Conservation (phyloP, 1,140 invertebrate species). For the Drosophila ogumai region DNA sequence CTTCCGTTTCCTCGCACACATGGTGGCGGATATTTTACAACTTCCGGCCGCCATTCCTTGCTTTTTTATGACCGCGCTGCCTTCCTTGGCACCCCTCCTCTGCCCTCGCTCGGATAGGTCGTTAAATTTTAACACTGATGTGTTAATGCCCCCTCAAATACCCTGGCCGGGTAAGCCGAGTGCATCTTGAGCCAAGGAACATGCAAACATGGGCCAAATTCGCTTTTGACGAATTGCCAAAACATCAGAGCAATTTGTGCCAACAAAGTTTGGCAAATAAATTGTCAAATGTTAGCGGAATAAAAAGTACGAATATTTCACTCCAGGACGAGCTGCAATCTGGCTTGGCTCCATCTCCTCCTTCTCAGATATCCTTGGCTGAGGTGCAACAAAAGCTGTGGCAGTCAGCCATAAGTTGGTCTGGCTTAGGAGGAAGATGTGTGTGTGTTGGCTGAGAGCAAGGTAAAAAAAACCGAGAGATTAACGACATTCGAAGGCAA, state of each 20-base stretch:
- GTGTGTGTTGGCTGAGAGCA: not conserved
- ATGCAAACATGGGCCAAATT: constrained; percentile 46
- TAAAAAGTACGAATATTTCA: constrained; percentile 52
- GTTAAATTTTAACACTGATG: constrained; percentile 81
- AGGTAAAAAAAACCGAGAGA: not conserved
- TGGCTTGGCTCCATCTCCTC: constrained; percentile 4
- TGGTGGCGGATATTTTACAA: constrained; percentile 74
- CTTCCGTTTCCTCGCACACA: constrained; percentile 65
- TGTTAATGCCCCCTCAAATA: constrained; percentile 66
- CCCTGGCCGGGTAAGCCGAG: constrained; percentile 8
- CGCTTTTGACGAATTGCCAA: constrained; percentile 76
- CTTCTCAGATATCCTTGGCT: constrained; percentile 22
- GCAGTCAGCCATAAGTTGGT: constrained; percentile 29
- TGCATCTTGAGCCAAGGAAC: constrained; percentile 31
- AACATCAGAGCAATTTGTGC: constrained; percentile 76
- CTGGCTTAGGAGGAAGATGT: not conserved
- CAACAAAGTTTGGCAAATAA: constrained; percentile 63
- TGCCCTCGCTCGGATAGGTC: constrained; percentile 31
- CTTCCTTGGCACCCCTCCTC: not conserved
- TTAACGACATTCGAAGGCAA: constrained; percentile 20
- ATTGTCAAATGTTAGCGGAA: constrained; percentile 67
- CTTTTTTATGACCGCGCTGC: constrained; percentile 42
- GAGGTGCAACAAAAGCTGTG: constrained; percentile 41
- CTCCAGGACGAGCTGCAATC: constrained; percentile 30
- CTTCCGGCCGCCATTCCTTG: constrained; percentile 53